phyloP scores from a whole-genome alignment of 1,140 invertebrate genomes.

The Leptoteleia sp. region DNA sequence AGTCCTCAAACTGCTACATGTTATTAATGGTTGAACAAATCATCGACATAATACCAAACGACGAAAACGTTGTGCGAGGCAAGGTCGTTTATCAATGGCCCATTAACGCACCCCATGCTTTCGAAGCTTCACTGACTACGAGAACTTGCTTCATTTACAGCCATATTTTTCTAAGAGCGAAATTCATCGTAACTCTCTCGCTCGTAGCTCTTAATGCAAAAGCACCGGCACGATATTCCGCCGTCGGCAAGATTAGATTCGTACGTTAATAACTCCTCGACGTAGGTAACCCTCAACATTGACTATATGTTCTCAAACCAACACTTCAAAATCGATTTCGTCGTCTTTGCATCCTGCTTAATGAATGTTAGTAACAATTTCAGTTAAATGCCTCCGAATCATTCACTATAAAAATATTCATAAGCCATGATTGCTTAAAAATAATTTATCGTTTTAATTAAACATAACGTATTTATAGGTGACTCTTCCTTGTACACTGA shows the following conservation, averaged over 20 bases:
- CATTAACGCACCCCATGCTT: constrained; percentile 70
- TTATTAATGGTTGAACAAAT: constrained; percentile 65
- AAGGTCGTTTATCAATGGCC: constrained; percentile 71
- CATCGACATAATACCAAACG: constrained; percentile 65
- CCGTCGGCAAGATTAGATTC: constrained; percentile 57
- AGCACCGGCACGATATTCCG: constrained; percentile 49
- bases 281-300: constrained; percentile 26
- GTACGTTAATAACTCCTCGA: constrained; percentile 58
- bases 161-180: constrained; percentile 65
- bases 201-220: constrained; percentile 60
- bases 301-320: constrained; percentile 7
- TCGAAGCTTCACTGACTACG: constrained; percentile 47
- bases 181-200: constrained; percentile 59
- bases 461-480: too few relatives aligned
- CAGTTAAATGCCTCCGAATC: too few relatives aligned
- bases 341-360: not conserved
- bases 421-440: too few relatives aligned
- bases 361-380: too few relatives aligned
- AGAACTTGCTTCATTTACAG: constrained; percentile 67
- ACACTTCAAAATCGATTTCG: constrained; percentile 1
- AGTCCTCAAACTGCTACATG: constrained; percentile 24
- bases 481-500: too few relatives aligned
- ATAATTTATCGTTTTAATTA: too few relatives aligned
- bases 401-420: too few relatives aligned
- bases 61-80: constrained; percentile 60